Evolutionary conservation across 2,797 vertebrate genomes (phyloP), one percentile per base, ranked within the genome.

Genomic region (Benthosema pterotum): DNA sequence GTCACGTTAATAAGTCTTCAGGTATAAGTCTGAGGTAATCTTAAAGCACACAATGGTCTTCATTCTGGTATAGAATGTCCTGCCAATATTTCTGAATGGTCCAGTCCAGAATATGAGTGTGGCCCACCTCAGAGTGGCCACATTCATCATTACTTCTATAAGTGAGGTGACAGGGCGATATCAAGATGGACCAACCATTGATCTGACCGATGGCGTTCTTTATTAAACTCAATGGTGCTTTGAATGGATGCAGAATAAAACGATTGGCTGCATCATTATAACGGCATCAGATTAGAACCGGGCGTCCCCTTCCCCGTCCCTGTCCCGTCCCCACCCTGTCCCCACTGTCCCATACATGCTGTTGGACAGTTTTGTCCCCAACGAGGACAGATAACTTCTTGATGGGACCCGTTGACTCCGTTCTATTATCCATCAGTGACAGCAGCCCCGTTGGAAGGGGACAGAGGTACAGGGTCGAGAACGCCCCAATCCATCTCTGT

Each of bases 401-500:
- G 60, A 67, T 72, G 57, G 69, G 64, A 65, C 50, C 69, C 62
- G 49, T 60, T 65, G 60, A 69, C 75, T 74, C 81, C 67, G 69
- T 70, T 63, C 83, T 72, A 80, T 87, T 88, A 90, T 93, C 80
- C 71, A 87, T 80, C 87, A 67, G 75, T 91, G 90, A 91, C 90
- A 90, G 84, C 87, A 1, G 54, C 71, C 72, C 83, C 32, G 82
- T 74, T 84, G 87, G 87, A 86, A 85, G 58, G 63, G 32, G 32
- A 38, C 45, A 25, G 77, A 64, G 61, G 78, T 85, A 74, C 77
- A 67, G 79, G 90, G 92, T 93, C 68, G 75, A 0, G 77, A 84
- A 83, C 74, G 65, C 75, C 62, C 82, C 83, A 78, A 92, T 94
- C 92, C 85, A 91, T 94, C 91, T 94, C 88, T 92, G 91, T 90